Evolutionary conservation across 1,140 invertebrate genomes (phyloP).

Genomic region (Planococcus citri): DNA sequence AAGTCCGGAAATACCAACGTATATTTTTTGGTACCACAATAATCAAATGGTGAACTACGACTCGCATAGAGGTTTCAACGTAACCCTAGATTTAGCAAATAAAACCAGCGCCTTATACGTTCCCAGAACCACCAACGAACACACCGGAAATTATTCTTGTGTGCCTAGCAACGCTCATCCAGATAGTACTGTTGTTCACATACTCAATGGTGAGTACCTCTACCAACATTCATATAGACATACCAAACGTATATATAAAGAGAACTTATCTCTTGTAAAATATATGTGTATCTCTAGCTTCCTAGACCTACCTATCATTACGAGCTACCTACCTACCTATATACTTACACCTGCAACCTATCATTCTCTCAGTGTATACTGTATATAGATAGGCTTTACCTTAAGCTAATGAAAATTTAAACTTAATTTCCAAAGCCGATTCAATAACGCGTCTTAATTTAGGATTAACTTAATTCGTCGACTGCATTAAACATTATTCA

Average conservation of each 20-base stretch:
- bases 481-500: neutral
- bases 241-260: too few species aligned
- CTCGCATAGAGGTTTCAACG: conserved; percentile 65
- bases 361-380: too few species aligned
- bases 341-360: too few species aligned
- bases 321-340: too few species aligned
- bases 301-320: too few species aligned
- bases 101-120: conserved; percentile 51
- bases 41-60: conserved; percentile 83
- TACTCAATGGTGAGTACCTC: conserved; percentile 52
- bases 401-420: neutral
- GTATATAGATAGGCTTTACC: neutral
- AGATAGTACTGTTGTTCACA: conserved; percentile 70
- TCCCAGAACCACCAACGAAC: conserved; percentile 47
- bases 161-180: conserved; percentile 72
- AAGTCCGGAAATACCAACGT: conserved; percentile 67
- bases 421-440: neutral
- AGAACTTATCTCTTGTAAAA: too few species aligned
- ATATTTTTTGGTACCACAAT: conserved; percentile 84
- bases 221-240: too few species aligned
- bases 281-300: too few species aligned
- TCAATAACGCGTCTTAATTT: neutral
- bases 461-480: neutral
- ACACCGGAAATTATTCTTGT: conserved; percentile 80
- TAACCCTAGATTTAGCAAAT: conserved; percentile 49